Conservation (phyloP, 2,888 invertebrate species). For the Cosmorhoe ocellata region DNA sequence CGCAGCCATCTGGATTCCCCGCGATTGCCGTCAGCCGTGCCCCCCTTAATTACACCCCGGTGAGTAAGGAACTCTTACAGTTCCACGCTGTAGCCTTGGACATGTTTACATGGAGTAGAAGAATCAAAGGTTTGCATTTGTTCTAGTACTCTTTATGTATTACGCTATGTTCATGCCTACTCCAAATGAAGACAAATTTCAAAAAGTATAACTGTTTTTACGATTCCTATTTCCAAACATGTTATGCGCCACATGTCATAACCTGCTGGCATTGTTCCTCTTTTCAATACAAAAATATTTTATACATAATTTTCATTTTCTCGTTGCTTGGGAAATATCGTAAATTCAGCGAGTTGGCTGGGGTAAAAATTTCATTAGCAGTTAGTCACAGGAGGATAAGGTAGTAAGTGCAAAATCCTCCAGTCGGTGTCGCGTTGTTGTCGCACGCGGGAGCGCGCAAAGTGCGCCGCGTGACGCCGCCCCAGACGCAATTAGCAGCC, state of each 20-base stretch:
- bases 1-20: constrained; percentile 97
- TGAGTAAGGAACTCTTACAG: constrained; percentile 71
- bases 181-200: constrained; percentile 76
- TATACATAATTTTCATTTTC: constrained; percentile 37
- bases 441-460: constrained; percentile 28
- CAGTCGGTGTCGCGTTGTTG: constrained; percentile 31
- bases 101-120: no score
- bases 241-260: no score
- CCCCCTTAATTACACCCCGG: constrained; percentile 96
- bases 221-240: no score
- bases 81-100: no score
- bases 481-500: constrained; percentile 77
- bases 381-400: constrained; percentile 53
- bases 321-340: constrained; percentile 35
- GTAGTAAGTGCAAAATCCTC: constrained; percentile 39
- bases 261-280: constrained; percentile 43
- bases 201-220: no score
- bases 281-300: constrained; percentile 37
- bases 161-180: constrained; percentile 74
- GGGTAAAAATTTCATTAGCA: constrained; percentile 59
- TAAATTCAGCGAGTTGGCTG: constrained; percentile 47
- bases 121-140: constrained; percentile 41
- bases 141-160: constrained; percentile 78
- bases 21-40: constrained; percentile 96
- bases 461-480: constrained; percentile 42